Percentiles rank a stretch among this genome's conserved stretches.
Conservation (phyloP, 2,113 vertebrate species). For the Dicerorhinus sumatrensis region DNA sequence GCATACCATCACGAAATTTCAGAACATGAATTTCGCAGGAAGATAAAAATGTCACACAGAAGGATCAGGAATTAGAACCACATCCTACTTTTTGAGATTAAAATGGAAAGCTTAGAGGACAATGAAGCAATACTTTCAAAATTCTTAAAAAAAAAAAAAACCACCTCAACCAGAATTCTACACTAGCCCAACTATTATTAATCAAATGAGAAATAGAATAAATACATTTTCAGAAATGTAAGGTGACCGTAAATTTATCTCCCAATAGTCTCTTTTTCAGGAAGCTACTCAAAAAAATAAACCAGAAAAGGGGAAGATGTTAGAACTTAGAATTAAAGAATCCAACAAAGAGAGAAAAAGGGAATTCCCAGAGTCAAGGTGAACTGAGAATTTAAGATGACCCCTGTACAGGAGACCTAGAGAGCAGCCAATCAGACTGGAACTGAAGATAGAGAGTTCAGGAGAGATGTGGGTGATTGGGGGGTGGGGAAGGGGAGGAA, state of each 20-base stretch:
- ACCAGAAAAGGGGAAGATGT: neutral
- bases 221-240: neutral
- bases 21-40: neutral
- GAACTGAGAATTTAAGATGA: neutral
- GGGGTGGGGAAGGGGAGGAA: neutral
- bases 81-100: constrained; percentile 31
- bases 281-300: neutral
- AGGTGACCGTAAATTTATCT: neutral
- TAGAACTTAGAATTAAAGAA: neutral
- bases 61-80: neutral
- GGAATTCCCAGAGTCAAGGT: neutral
- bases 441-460: fast-evolving
- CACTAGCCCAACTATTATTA: neutral
- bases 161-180: neutral
- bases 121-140: neutral
- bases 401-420: neutral
- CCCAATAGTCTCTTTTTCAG: neutral
- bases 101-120: neutral
- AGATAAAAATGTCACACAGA: neutral
- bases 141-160: constrained; percentile 8
- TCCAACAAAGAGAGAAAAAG: neutral
- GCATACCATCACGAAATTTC: neutral
- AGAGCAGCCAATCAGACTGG: neutral
- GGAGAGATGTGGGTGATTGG: no score
- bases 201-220: neutral